Evolutionary conservation across 2,888 invertebrate species (phyloP).

Genomic region (Tipula vernalis): DNA sequence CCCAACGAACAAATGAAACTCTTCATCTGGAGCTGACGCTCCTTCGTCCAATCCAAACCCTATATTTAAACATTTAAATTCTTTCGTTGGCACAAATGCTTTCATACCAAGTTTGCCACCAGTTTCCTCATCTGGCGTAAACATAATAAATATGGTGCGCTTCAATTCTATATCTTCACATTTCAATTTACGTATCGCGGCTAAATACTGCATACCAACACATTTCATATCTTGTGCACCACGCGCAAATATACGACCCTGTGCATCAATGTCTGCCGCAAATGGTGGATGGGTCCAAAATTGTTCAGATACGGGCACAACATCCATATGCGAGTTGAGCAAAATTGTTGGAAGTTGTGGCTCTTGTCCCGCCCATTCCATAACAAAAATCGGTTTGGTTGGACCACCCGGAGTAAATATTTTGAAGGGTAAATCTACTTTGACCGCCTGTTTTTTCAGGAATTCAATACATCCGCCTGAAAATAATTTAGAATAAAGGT

Average conservation of each 20-base stretch:
- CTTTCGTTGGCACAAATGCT: slow-evolving; percentile 47
- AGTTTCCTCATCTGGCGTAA: slow-evolving; percentile 39
- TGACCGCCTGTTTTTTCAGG: too few relatives aligned
- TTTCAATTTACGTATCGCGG: too few relatives aligned
- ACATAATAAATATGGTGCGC: too few relatives aligned
- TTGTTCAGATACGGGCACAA: too few relatives aligned
- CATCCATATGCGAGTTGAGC: slow-evolving; percentile 47
- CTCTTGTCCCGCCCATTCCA: slow-evolving; percentile 43
- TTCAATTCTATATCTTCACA: too few relatives aligned
- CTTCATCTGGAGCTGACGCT: slow-evolving; percentile 53
- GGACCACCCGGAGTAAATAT: too few relatives aligned
- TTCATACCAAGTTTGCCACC: slow-evolving; percentile 61
- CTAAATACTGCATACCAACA: too few relatives aligned
- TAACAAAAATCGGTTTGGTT: too few relatives aligned
- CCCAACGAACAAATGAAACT: slow-evolving; percentile 47
- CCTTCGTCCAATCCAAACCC: slow-evolving; percentile 76
- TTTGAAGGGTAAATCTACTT: too few relatives aligned
- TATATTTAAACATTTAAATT: slow-evolving; percentile 57
- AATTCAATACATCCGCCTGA: too few relatives aligned
- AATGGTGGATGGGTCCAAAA: slow-evolving; percentile 83
- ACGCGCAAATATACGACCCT: slow-evolving; percentile 67
- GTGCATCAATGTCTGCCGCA: slow-evolving; percentile 67
- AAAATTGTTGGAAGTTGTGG: slow-evolving; percentile 60
- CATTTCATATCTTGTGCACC: slow-evolving; percentile 65
- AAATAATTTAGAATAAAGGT: too few relatives aligned